phyloP scores from a whole-genome alignment of 2,888 invertebrate genomes.

The Metalampra italica region DNA sequence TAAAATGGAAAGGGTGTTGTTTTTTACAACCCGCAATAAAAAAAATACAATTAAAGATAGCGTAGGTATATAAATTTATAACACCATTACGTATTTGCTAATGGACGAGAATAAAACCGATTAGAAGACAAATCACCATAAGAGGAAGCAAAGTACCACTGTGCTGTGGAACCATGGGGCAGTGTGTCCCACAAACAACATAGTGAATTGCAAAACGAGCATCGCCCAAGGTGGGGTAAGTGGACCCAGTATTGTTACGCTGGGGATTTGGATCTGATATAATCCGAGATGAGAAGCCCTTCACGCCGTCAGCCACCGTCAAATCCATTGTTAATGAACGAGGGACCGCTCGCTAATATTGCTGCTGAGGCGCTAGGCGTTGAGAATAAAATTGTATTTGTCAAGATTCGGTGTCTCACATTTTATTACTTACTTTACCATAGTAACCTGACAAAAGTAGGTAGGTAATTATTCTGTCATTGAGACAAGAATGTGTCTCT shows the following conservation, averaged over 20 bases:
- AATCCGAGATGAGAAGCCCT: constrained; percentile 57
- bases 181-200: constrained; percentile 23
- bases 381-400: constrained; percentile 16
- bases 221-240: constrained; percentile 46
- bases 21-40: no score
- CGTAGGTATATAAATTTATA: no score
- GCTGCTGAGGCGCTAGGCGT: constrained; percentile 23
- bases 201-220: constrained; percentile 51
- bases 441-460: no score
- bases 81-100: no score
- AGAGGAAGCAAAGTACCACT: no score
- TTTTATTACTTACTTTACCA: not conserved
- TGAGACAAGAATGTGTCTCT: no score
- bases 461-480: no score
- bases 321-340: constrained; percentile 64
- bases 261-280: constrained; percentile 60
- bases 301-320: constrained; percentile 37
- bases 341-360: constrained; percentile 28
- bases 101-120: no score
- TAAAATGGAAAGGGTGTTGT: no score
- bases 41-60: no score
- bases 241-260: constrained; percentile 47
- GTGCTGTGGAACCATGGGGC: not conserved
- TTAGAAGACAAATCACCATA: no score
- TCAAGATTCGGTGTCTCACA: constrained; percentile 1